Percentiles rank a stretch among this genome's conserved stretches.
Evolutionary conservation across 2,888 invertebrate species (phyloP).

Genomic region (Formica aserva): DNA sequence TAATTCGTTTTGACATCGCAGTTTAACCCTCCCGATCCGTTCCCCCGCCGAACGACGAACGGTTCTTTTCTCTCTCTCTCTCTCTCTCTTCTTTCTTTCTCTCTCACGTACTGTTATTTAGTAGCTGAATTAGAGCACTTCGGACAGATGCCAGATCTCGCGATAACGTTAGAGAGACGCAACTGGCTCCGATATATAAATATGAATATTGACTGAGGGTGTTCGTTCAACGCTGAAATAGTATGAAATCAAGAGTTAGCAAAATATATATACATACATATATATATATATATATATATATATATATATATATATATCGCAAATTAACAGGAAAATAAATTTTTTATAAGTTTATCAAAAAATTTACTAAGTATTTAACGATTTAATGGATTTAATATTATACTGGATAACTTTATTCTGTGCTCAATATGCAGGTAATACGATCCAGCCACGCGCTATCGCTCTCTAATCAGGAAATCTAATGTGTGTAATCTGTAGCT

Average conservation of each 20-base stretch:
- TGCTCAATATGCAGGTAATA: slow-evolving; percentile 73
- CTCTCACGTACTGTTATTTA: slow-evolving; percentile 62
- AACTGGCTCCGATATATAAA: slow-evolving; percentile 34
- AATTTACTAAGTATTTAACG: not conserved
- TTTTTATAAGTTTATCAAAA: not conserved
- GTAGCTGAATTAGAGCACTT: slow-evolving; percentile 69
- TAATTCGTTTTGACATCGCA: slow-evolving; percentile 79
- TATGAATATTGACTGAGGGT: slow-evolving; percentile 14
- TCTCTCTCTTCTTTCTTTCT: slow-evolving; percentile 10
- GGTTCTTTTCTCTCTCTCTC: slow-evolving; percentile 29
- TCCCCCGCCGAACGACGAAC: slow-evolving; percentile 34
- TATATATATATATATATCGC: no score
- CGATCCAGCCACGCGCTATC: slow-evolving; percentile 64
- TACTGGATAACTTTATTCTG: slow-evolving; percentile 8
- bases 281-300: not conserved
- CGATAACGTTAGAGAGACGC: slow-evolving; percentile 69
- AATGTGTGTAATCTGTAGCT: slow-evolving; percentile 39
- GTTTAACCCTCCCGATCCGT: slow-evolving; percentile 69
- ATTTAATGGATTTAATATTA: not conserved
- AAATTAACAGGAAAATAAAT: not conserved
- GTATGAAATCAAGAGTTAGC: slow-evolving; percentile 10
- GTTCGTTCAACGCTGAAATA: not conserved
- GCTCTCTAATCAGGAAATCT: slow-evolving; percentile 66
- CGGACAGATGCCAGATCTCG: slow-evolving; percentile 78
- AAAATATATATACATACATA: not conserved